These are phyloP conservation scores for Drosophila mimetica DNA, from an alignment of 2,888 invertebrate genomes.

Conservation along the genomic window DNA sequence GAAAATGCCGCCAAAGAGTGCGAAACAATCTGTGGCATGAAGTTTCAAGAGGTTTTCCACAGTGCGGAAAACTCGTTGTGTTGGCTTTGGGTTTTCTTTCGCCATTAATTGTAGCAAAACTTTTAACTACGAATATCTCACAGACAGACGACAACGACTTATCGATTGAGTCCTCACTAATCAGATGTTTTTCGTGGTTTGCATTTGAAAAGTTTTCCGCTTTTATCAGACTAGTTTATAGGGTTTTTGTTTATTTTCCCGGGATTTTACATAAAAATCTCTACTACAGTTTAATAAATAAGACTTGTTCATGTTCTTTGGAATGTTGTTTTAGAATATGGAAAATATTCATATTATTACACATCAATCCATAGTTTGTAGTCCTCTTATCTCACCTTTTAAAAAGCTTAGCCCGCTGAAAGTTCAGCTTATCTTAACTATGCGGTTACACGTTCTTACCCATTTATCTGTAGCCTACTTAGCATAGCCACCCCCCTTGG, in stretches of 20 bases:
- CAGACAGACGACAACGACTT: neutral
- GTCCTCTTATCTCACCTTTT: neutral
- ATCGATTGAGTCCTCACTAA: neutral
- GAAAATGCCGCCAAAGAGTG: constrained; percentile 1
- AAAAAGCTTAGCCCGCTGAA: neutral
- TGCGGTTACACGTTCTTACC: constrained; percentile 32
- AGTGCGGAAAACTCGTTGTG: constrained; percentile 13
- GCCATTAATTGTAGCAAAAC: constrained; percentile 20
- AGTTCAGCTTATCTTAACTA: constrained; percentile 12
- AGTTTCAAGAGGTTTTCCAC: constrained; percentile 24
- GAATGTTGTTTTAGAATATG: neutral
- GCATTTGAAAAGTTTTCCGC: neutral
- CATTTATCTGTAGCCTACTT: constrained; percentile 10
- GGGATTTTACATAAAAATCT: neutral
- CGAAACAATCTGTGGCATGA: constrained; percentile 6
- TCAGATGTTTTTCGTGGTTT: neutral
- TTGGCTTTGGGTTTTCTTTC: constrained; percentile 1
- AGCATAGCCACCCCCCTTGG: constrained; percentile 1
- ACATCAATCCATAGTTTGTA: neutral
- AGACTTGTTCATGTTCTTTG: no score
- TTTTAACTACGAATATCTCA: constrained; percentile 6
- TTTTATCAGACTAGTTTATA: neutral
- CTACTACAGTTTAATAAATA: no score
- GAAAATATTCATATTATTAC: neutral
- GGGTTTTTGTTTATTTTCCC: neutral